Evolutionary conservation across 2,888 invertebrate species (phyloP).

Genomic region (Phania funesta): DNA sequence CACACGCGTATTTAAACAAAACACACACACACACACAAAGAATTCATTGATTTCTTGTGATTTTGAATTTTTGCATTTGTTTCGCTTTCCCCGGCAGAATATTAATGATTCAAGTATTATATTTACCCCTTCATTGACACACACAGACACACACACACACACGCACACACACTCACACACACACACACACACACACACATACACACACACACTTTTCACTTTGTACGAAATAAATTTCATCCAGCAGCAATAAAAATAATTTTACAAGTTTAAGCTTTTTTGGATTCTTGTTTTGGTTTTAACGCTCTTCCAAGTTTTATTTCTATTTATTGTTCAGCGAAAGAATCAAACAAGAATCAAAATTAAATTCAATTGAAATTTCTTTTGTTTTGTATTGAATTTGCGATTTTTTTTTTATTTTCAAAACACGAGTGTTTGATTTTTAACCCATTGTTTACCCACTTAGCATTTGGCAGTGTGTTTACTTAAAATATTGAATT

Average conservation of each 20-base stretch:
- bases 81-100: constrained; percentile 17
- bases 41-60: constrained; percentile 67
- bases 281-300: constrained; percentile 40
- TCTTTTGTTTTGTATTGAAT: constrained; percentile 54
- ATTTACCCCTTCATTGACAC: background rate
- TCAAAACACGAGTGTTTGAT: constrained; percentile 58
- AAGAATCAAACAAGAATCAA: constrained; percentile 46
- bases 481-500: constrained; percentile 67
- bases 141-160: background rate
- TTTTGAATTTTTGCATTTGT: constrained; percentile 41
- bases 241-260: constrained; percentile 37
- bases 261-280: constrained; percentile 47
- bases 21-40: background rate
- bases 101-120: constrained; percentile 40
- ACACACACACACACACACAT: background rate
- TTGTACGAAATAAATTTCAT: constrained; percentile 22
- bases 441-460: constrained; percentile 70
- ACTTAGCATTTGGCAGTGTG: constrained; percentile 68
- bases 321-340: constrained; percentile 33
- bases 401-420: constrained; percentile 48
- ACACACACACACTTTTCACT: constrained; percentile 21
- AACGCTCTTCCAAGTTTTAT: constrained; percentile 5
- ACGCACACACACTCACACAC: background rate
- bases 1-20: background rate
- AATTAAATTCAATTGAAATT: constrained; percentile 62